Base-by-base conservation (phyloP, 2,888 invertebrate genomes). In the Lycocerus yunnanus region DNA sequence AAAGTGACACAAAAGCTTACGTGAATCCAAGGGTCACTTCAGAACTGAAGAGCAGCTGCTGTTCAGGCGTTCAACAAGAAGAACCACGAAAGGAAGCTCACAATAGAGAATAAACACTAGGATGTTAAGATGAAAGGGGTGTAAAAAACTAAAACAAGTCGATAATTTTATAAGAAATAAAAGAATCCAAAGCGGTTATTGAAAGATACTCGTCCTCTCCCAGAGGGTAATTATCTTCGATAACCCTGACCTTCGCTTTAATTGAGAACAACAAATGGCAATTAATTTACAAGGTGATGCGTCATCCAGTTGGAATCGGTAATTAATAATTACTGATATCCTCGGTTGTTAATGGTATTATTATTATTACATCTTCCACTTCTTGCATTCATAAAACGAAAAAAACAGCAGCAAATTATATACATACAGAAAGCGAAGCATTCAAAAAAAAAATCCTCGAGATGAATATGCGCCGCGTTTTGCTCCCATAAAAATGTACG, bases 221-320 rank as follows among this genome's bases (percentile, higher is more conserved):
- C 43, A 43, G 43, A 43, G 43, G 59, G 70, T 65, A 70, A 70
- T 70, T 70, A 70, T 65, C 65, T 70, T 43, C 65, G 65, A 70
- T 70, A 58, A 65, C 70, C 70, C 70, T 70, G 70, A 70, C 70
- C 70, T 70, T 58, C 65, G 60, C 59, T 24, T 58, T 27, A 69
- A 69, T 69, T 69, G 69, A 69, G 69, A 60, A 69, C 69, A 69
- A 69, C 60, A 21, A 70, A 70, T 65, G 65, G 70, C 61, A 70
- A 63, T 70, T 63, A 70, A 70, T 59, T 70, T 65, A 70, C 70
- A 70, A 70, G 70, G 70, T 65, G 70, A 70, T 70, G 70, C 70
- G 70, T 70, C 70, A 70, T 65, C 18, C 70, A 65, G 61, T 70
- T 65, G 20, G 61, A 70, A 70, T 70, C 63, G 70, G 65, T 65